phyloP scores from a whole-genome alignment of 2,797 vertebrate genomes.

The Serranus cabrilla region DNA sequence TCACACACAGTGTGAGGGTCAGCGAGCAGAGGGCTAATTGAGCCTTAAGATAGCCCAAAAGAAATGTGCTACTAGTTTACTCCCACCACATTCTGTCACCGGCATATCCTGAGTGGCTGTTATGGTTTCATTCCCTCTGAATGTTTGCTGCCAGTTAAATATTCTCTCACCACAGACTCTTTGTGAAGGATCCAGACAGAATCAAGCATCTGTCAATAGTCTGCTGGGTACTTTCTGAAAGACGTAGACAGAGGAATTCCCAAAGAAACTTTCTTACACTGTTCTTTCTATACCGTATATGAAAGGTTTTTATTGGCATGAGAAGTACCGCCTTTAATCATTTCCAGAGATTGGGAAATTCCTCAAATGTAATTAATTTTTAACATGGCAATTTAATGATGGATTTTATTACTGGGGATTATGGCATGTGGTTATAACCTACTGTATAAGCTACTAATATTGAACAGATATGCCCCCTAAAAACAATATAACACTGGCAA shows the following conservation, averaged over 20 bases:
- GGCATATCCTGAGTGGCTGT: slow-evolving; percentile 30
- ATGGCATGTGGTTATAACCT: neutral
- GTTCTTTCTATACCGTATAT: neutral
- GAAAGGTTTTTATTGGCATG: neutral
- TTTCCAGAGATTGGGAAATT: neutral
- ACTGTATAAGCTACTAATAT: slow-evolving; percentile 2
- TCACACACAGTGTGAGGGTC: slow-evolving; percentile 52
- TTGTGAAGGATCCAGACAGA: slow-evolving; percentile 43
- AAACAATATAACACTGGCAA: neutral
- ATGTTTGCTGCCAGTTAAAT: slow-evolving; percentile 48
- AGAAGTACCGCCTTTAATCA: neutral
- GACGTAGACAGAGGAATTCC: slow-evolving; percentile 13
- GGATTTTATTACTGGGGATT: neutral
- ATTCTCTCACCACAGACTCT: slow-evolving; percentile 38
- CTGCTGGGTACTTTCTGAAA: slow-evolving; percentile 13
- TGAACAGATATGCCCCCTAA: neutral
- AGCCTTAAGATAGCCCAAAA: slow-evolving; percentile 46
- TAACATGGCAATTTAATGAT: neutral
- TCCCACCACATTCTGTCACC: slow-evolving; percentile 46
- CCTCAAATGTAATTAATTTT: neutral
- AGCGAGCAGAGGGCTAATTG: slow-evolving; percentile 53
- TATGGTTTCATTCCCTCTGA: slow-evolving; percentile 54
- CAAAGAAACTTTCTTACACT: neutral
- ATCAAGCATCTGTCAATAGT: slow-evolving; percentile 16
- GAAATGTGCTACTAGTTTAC: slow-evolving; percentile 62